Evolutionary conservation across 2,797 vertebrate species (phyloP).

Genomic region (Cryptoblepharus egeriae): DNA sequence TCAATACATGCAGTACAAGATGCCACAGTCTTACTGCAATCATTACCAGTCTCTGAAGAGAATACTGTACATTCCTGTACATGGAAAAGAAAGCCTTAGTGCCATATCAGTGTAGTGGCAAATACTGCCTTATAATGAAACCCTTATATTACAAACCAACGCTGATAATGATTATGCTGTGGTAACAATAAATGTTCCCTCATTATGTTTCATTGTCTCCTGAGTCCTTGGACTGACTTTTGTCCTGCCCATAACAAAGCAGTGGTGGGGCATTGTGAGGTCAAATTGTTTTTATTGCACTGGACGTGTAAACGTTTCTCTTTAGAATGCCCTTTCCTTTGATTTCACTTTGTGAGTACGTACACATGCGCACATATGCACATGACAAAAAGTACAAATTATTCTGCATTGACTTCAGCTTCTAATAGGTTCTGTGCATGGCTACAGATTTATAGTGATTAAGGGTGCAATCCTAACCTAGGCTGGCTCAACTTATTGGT

Average conservation of each 20-base stretch:
- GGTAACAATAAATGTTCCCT: constrained; percentile 35
- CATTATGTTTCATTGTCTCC: constrained; percentile 32
- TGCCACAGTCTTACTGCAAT: constrained; percentile 12
- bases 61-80: constrained; percentile 13
- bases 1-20: constrained; percentile 21
- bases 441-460: not conserved
- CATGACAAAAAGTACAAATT: not conserved
- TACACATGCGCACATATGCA: not conserved
- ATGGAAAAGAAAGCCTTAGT: not conserved
- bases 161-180: not conserved
- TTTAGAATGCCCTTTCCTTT: constrained; percentile 36
- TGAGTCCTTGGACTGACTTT: constrained; percentile 32
- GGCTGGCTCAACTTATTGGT: too few species aligned
- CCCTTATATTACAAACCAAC: constrained; percentile 25
- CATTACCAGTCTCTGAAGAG: constrained; percentile 33
- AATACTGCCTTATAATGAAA: constrained; percentile 19
- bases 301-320: constrained; percentile 24
- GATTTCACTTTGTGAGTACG: constrained; percentile 7
- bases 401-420: not conserved
- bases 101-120: constrained; percentile 17
- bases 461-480: too few species aligned
- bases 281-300: not conserved
- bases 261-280: constrained; percentile 18
- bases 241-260: constrained; percentile 13
- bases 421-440: not conserved